These are phyloP conservation scores for Bombycilla garrulus DNA, from an alignment of 2,113 vertebrate genomes.

Conservation along the genomic window DNA sequence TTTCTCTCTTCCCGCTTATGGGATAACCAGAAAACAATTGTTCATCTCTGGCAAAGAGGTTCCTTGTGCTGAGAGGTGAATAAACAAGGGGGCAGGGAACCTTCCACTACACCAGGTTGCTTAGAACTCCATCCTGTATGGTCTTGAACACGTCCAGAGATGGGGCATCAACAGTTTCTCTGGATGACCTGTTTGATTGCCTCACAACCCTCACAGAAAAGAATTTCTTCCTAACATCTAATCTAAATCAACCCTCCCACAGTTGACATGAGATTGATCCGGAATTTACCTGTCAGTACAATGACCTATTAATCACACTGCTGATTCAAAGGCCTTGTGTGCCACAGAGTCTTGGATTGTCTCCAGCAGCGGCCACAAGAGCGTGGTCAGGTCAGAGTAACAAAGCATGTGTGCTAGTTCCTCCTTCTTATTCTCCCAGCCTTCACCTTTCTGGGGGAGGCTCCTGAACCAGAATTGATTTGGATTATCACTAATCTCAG, in stretches of 20 bases:
- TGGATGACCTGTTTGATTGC: background rate
- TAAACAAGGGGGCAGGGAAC: background rate
- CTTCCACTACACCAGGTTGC: background rate
- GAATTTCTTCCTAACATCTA: background rate
- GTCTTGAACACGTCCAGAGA: background rate
- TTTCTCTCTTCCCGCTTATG: background rate
- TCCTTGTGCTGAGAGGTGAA: background rate
- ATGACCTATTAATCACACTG: background rate
- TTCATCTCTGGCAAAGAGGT: background rate
- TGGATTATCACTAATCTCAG: background rate
- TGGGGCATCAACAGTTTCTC: accelerated
- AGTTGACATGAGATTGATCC: background rate
- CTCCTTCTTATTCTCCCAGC: background rate
- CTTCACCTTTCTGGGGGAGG: background rate
- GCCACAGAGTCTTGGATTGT: background rate
- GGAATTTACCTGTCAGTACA: background rate
- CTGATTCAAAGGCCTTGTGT: background rate
- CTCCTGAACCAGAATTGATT: background rate
- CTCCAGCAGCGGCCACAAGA: background rate
- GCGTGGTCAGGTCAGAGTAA: background rate
- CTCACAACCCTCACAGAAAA: background rate
- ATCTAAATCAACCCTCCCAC: background rate
- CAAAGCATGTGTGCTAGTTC: background rate
- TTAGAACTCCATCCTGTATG: background rate
- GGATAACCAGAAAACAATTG: background rate